Percentiles rank a stretch among this genome's conserved stretches.
phyloP scores from a whole-genome alignment of 2,113 vertebrate species.

The Scatophagus argus region DNA sequence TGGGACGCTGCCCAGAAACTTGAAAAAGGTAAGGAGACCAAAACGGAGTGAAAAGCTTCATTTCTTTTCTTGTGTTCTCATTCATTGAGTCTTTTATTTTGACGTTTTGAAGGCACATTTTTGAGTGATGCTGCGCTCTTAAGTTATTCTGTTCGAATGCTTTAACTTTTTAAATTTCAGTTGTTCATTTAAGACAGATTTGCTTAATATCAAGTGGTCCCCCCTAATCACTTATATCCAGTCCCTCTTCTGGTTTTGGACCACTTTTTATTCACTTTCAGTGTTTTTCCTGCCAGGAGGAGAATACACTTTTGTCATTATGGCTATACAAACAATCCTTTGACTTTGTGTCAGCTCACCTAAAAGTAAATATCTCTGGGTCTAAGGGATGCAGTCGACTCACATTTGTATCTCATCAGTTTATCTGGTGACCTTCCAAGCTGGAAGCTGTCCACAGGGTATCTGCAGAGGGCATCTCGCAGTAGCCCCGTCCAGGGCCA shows the following conservation, averaged over 20 bases:
- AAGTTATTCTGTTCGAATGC: background rate
- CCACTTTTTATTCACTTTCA: background rate
- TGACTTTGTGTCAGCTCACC: background rate
- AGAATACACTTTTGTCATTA: background rate
- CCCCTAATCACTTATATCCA: no score
- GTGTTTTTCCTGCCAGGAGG: background rate
- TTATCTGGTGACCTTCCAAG: background rate
- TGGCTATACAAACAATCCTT: background rate
- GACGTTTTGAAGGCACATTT: no score
- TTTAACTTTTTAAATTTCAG: background rate
- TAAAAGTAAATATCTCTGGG: background rate
- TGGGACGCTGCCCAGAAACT: conserved; percentile 87
- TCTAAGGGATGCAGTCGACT: background rate
- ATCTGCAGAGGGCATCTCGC: conserved; percentile 20
- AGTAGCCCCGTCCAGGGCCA: conserved; percentile 9
- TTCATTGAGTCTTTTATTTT: background rate
- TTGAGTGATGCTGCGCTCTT: no score
- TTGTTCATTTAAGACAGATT: background rate
- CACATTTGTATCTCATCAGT: background rate
- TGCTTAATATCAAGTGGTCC: background rate
- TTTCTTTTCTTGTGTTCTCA: background rate
- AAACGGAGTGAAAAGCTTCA: background rate
- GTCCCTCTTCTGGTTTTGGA: no score
- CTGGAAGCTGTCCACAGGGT: background rate
- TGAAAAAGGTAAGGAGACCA: conserved; percentile 81